phyloP scores from a whole-genome alignment of 2,888 invertebrate species.

The Gastrophysa polygoni region DNA sequence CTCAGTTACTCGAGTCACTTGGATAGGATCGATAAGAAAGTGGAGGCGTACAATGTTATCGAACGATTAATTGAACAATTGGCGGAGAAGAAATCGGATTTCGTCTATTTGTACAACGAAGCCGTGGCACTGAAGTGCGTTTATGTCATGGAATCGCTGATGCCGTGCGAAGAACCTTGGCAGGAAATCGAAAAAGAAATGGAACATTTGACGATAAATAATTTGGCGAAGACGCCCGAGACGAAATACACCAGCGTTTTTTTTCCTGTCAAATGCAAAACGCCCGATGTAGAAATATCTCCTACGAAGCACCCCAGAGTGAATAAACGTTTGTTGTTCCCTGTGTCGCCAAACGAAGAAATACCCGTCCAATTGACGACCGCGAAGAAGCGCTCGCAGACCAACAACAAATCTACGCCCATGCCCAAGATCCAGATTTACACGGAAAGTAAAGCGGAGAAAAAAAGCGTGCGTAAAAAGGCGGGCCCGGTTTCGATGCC shows the following conservation, averaged over 20 bases:
- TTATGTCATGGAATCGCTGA: slow-evolving; percentile 27
- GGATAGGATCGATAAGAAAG: slow-evolving; percentile 23
- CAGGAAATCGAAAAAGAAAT: slow-evolving; percentile 5
- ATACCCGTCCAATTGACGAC: too few relatives aligned
- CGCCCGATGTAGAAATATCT: neutral
- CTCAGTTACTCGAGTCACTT: slow-evolving; percentile 41
- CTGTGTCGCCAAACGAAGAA: slow-evolving; percentile 14
- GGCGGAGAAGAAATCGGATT: slow-evolving; percentile 31
- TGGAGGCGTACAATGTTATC: slow-evolving; percentile 37
- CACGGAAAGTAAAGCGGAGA: slow-evolving; percentile 8
- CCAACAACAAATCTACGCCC: too few relatives aligned
- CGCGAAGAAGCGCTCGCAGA: neutral
- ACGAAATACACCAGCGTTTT: slow-evolving; percentile 29
- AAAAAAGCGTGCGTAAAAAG: neutral
- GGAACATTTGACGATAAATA: slow-evolving; percentile 12
- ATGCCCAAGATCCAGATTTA: slow-evolving; percentile 22
- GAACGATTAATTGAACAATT: slow-evolving; percentile 35
- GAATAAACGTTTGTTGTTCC: slow-evolving; percentile 26
- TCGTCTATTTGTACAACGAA: slow-evolving; percentile 42
- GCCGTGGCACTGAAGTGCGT: slow-evolving; percentile 37
- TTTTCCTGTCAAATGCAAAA: slow-evolving; percentile 15
- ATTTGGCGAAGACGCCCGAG: slow-evolving; percentile 26
- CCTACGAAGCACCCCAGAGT: slow-evolving; percentile 18
- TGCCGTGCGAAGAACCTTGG: slow-evolving; percentile 4
- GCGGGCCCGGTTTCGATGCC: neutral